A percentile compares a stretch with the other conserved stretches of the same genome.
These are phyloP conservation scores for Hybos culiciformis DNA, from an alignment of 2,888 invertebrate genomes.

Conservation along the genomic window DNA sequence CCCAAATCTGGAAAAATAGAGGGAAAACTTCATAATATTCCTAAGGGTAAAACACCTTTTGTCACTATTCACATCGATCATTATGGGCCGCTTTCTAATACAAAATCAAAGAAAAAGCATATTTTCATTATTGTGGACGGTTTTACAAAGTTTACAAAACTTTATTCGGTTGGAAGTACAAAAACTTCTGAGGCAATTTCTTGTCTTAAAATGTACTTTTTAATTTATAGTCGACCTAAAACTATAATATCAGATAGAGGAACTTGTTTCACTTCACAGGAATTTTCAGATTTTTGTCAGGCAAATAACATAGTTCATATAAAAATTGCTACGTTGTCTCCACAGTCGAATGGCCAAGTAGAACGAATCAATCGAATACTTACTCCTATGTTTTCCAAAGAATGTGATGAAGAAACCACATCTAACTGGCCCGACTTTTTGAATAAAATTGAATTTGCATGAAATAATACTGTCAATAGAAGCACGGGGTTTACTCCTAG, in stretches of 20 bases:
- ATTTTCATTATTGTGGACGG: constrained; percentile 27
- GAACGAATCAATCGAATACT: constrained; percentile 11
- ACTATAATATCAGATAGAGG: constrained; percentile 28
- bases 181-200: constrained; percentile 19
- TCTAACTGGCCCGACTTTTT: constrained; percentile 10
- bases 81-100: constrained; percentile 27
- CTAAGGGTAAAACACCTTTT: constrained; percentile 19
- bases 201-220: constrained; percentile 16
- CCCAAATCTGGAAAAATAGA: constrained; percentile 12
- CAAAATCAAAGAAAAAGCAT: constrained; percentile 21
- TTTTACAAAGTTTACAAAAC: constrained; percentile 26
- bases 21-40: constrained; percentile 19
- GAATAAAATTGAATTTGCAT: constrained; percentile 15
- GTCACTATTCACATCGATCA: constrained; percentile 24
- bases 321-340: constrained; percentile 2
- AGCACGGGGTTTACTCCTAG: constrained; percentile 20
- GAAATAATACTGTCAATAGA: constrained; percentile 20
- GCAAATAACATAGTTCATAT: constrained; percentile 14
- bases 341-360: constrained; percentile 8
- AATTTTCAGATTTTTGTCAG: constrained; percentile 23
- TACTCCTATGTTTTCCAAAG: constrained; percentile 11
- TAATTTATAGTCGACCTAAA: constrained; percentile 15
- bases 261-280: constrained; percentile 25
- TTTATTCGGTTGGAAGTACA: constrained; percentile 22
- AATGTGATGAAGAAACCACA: constrained; percentile 1